Evolutionary conservation across 2,888 invertebrate genomes (phyloP), one percentile per base, ranked within the genome.

Genomic region (Gonocerus acuteangulatus): DNA sequence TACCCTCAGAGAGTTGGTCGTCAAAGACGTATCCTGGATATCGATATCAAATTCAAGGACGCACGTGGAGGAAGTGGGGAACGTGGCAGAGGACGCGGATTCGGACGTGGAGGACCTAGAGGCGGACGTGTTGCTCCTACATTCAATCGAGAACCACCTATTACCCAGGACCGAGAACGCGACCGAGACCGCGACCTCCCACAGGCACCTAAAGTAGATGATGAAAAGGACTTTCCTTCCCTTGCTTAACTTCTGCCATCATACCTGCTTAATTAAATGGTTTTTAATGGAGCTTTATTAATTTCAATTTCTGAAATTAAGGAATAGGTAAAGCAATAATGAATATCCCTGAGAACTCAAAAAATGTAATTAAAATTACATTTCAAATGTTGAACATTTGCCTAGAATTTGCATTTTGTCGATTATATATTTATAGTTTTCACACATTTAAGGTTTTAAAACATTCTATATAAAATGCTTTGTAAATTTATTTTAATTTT

Each of bases 171-270:
- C 4, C 39, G n/a, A 13, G 3, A 6, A 11, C 3, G n/a, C 22
- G 32, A 21, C 15, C 45, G 21, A 32, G 45, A 34, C 27, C 15
- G 19, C 18, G 23, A 39, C 1, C 21, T 27, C 18, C 48, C 60
- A 44, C 56, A 87, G 70, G 80, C 91, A 69, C 92, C 94, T 16
- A 92, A 92, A 76, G 92, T 95, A 68, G 93, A 94, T 74, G 93
- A 95, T 78, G 93, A 91, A 80, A 86, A 87, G 76, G 94, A 94
- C 77, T 95, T 95, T 79, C 95, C 95, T 70, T 90, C 92, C 74
- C 83, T 95, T 74, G 89, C 42, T 54, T 54, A 23, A 42, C n/a
- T 13, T 13, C 4, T 9, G 9, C 27, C 27, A 27, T 6, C 27
- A 27, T 4, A 27, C 27, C 27, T 27, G 27, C 27, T 27, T 27